Base-by-base conservation (phyloP, 2,113 vertebrate species). In the Chaetodon auriga region DNA sequence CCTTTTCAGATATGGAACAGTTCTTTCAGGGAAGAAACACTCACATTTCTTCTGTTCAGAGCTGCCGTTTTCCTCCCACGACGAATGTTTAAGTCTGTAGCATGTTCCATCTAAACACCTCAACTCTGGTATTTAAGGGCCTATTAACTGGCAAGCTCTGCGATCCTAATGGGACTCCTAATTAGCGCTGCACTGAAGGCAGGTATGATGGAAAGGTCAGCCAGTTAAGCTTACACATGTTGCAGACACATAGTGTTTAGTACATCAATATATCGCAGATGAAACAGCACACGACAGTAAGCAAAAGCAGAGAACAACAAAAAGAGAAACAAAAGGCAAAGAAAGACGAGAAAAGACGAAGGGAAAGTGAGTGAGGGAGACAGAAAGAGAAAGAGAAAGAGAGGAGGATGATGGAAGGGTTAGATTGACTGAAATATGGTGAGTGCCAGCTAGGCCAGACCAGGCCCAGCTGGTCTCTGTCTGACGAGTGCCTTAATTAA, bases 401-500 rank as follows among this genome's bases (percentile, higher is more conserved):
- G 35, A 53, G 18, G 57, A 60, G 14, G 55, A 83, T 1, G 38
- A 78, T 69, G 51, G 18, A 75, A 51, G 80, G 15, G 38, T 62
- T 35, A 9, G 81, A 81, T 65, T 84, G 84, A 87, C 81, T 84
- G 78, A 87, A 92, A 91, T 88, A 80, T 74, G 80, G 69, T 78
- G 72, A 75, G 90, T 86, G 90, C 87, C 92, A 89, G 87, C 71
- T 49, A 80, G 89, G 81, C 88, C 90, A 92, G 91, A 91, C 90
- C 84, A 86, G 91, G 89, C 91, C 93, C 92, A 94, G 93, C 92
- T 94, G 93, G 84, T 93, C 89, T 90, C 75, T 87, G 92, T 93
- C 91, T 93, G 92, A 92, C 80, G 89, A 91, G 89, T 25, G 86
- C 89, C 89, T 94, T 94, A 94, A 94, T 94, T 93, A 94, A 94